Percentiles rank a stretch among this genome's conserved stretches.
phyloP scores from a whole-genome alignment of 2,888 invertebrate species.

The Poecilobothrus nobilitatus region DNA sequence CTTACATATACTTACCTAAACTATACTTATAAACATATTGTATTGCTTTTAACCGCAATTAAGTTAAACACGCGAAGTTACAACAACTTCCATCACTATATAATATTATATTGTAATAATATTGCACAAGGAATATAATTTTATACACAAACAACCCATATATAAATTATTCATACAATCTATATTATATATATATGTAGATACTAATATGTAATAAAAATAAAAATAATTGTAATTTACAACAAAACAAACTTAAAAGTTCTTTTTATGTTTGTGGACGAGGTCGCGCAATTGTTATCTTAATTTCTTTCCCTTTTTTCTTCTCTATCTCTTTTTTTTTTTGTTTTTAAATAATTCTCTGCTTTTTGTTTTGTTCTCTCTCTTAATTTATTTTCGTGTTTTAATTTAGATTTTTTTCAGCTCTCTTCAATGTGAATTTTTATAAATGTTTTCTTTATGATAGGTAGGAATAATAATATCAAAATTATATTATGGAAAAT shows the following conservation, averaged over 20 bases:
- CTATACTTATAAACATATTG: not conserved
- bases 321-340: no score
- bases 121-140: not conserved
- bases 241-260: not conserved
- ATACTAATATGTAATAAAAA: no score
- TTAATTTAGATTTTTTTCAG: not conserved
- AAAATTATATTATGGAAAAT: no score
- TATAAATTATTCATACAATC: not conserved
- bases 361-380: no score
- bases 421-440: not conserved
- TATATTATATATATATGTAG: no score
- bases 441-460: no score
- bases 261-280: not conserved
- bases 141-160: not conserved
- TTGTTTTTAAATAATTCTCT: no score
- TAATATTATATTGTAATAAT: not conserved
- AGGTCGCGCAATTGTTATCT: not conserved
- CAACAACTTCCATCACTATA: not conserved
- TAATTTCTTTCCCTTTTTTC: no score
- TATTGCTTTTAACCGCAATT: not conserved
- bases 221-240: not conserved
- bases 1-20: not conserved
- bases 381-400: no score
- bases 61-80: constrained; percentile 1
- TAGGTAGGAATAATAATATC: no score